Conservation (phyloP, 53 echinoderm and acorn worm species). For the Patiria pectinifera region DNA sequence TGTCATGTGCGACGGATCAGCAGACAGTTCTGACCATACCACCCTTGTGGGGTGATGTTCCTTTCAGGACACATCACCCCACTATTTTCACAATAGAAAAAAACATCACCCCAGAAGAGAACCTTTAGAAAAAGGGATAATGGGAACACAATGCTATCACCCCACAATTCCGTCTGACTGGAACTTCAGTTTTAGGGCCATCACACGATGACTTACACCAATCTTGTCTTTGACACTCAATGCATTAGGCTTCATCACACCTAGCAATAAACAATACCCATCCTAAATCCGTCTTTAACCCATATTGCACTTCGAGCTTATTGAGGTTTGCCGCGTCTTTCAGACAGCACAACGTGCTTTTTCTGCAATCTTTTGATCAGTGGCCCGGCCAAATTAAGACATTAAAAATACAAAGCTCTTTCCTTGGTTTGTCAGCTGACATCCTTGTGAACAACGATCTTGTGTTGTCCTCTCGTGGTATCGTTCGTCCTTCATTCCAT, state of each 20-base stretch:
- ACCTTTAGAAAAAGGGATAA: too few relatives aligned
- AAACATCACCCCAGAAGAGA: too few relatives aligned
- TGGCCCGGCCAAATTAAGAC: slow-evolving; percentile 66
- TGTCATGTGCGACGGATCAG: not conserved
- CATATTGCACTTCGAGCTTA: slow-evolving; percentile 43
- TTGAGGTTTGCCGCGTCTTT: slow-evolving; percentile 32
- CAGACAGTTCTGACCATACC: too few relatives aligned
- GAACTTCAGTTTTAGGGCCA: slow-evolving; percentile 21
- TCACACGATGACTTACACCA: slow-evolving; percentile 12
- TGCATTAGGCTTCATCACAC: slow-evolving; percentile 37
- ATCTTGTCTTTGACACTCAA: not conserved
- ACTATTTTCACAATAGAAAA: too few relatives aligned
- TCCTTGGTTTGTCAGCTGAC: not conserved
- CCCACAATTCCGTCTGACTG: too few relatives aligned
- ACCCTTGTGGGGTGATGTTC: too few relatives aligned
- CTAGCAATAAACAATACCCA: slow-evolving; percentile 73
- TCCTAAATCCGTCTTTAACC: slow-evolving; percentile 54
- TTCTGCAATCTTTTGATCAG: slow-evolving; percentile 37
- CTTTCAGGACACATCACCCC: too few relatives aligned
- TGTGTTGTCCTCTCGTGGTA: not conserved
- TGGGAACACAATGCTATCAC: too few relatives aligned
- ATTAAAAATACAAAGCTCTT: slow-evolving; percentile 61
- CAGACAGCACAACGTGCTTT: slow-evolving; percentile 47
- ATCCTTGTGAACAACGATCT: not conserved
- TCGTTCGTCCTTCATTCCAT: not conserved